A percentile compares a stretch with the other conserved stretches of the same genome.
Conservation (phyloP, 2,113 vertebrate species). For the Mormyrus iriodes region DNA sequence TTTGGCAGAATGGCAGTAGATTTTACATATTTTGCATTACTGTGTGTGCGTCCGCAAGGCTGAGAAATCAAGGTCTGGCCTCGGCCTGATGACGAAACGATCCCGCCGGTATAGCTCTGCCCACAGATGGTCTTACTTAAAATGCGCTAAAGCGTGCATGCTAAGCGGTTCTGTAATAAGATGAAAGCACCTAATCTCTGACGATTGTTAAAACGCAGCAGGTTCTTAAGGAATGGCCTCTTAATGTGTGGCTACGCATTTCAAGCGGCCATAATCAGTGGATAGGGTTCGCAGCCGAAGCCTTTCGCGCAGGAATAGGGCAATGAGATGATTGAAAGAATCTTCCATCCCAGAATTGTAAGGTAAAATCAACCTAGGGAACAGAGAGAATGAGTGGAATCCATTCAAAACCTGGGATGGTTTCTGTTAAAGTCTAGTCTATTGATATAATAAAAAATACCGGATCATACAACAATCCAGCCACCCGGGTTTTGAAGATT, state of each 20-base stretch:
- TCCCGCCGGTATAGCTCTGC: not conserved
- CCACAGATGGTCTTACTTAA: constrained; percentile 54
- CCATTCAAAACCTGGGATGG: not conserved
- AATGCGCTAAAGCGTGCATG: constrained; percentile 60
- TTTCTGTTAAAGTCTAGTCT: not conserved
- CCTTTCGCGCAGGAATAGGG: not conserved
- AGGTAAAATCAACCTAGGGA: not conserved
- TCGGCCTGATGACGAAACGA: not conserved
- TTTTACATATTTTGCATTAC: not conserved
- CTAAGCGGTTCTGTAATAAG: constrained; percentile 57
- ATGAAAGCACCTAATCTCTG: constrained; percentile 61
- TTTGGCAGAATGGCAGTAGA: not conserved
- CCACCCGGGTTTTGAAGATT: not conserved
- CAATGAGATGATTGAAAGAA: not conserved
- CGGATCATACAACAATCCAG: not conserved
- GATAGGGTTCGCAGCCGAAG: constrained; percentile 33
- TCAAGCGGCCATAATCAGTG: constrained; percentile 40
- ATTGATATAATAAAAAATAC: not conserved
- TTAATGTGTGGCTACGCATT: constrained; percentile 50
- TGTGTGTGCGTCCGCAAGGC: not conserved
- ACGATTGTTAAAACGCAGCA: constrained; percentile 52
- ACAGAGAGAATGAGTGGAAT: not conserved
- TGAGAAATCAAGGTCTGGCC: not conserved
- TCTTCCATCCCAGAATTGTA: not conserved
- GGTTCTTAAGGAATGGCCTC: constrained; percentile 29